These are phyloP conservation scores for Ostrea denselamellosa DNA, from an alignment of 1,140 invertebrate species.

Conservation along the genomic window DNA sequence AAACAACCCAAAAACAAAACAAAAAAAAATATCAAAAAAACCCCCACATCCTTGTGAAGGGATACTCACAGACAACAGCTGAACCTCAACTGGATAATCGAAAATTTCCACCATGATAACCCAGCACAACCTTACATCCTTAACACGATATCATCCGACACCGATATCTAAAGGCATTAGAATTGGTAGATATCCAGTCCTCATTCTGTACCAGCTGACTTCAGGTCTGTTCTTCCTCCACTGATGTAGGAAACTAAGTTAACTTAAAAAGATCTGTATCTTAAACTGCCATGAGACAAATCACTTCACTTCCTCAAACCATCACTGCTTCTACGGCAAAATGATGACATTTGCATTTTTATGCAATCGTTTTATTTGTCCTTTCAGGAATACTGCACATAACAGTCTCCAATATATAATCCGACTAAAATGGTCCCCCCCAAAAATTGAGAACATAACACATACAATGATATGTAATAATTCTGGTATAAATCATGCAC, in stretches of 20 bases:
- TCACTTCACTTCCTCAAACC: background rate
- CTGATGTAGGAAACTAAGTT: background rate
- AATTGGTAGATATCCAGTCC: background rate
- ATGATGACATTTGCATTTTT: slow-evolving; percentile 4
- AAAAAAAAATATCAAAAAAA: no score
- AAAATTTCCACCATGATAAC: slow-evolving; percentile 10
- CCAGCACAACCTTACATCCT: background rate
- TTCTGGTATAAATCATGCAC: background rate
- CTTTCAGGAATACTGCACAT: background rate
- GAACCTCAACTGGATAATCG: background rate
- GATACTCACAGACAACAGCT: background rate
- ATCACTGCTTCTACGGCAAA: background rate
- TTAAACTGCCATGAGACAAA: slow-evolving; percentile 12
- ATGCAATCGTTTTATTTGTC: background rate
- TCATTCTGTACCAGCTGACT: background rate
- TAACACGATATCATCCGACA: background rate
- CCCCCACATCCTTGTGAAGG: background rate
- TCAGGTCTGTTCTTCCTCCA: background rate
- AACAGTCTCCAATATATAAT: background rate
- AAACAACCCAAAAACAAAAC: no score
- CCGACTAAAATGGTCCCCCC: background rate
- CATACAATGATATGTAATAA: background rate
- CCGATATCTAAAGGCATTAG: background rate
- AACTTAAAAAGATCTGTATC: slow-evolving; percentile 8
- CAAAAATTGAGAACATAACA: background rate